Base-by-base conservation (phyloP, 2,797 vertebrate genomes). In the Microctenopoma steveboyesi region DNA sequence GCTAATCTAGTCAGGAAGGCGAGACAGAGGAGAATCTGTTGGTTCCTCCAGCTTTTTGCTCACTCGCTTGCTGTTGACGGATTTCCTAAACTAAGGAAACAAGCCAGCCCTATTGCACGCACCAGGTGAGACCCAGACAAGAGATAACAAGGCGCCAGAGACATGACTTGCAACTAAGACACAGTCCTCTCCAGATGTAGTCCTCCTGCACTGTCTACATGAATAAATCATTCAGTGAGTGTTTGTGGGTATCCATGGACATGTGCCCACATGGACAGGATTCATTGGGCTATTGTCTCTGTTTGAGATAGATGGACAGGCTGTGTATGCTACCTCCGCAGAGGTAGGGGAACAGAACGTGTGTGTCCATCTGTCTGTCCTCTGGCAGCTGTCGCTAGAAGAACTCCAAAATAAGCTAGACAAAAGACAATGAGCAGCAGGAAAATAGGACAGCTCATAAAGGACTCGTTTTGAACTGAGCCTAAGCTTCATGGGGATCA, bases 21-120 rank as follows among this genome's bases (percentile, higher is more conserved):
- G 79, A 91, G 83, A 89, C 87, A 76, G 86, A 86, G 80, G 87
- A 84, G 84, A 92, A 91, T 91, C 85, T 92, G 89, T 90, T 83
- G 83, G 83, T 90, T 90, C 81, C 76, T 66, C 57, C 52, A 75
- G 84, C 69, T 69, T 69, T 69, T 37, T 15, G 5, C 72, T 67
- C 35, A 37, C 35, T 50, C 56, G 37, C 46, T 39, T 14, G 51
- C 33, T 79, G 65, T 60, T 22, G 73, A 72, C 71, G 75, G 47
- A 0, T 81, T 66, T 72, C 74, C 78, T 85, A 79, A 90, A 81
- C 52, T 1, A 42, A 71, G 59, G 72, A 82, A 84, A 87, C 85
- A 85, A 64, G 78, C 30, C 16, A 57, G 68, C 47, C 11, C 1
- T 37, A 51, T n/a, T 56, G 69, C 49, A 63, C 55, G 77, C 84